Conservation (phyloP, 2,888 invertebrate species). For the Chrysopilus asiliformis region DNA sequence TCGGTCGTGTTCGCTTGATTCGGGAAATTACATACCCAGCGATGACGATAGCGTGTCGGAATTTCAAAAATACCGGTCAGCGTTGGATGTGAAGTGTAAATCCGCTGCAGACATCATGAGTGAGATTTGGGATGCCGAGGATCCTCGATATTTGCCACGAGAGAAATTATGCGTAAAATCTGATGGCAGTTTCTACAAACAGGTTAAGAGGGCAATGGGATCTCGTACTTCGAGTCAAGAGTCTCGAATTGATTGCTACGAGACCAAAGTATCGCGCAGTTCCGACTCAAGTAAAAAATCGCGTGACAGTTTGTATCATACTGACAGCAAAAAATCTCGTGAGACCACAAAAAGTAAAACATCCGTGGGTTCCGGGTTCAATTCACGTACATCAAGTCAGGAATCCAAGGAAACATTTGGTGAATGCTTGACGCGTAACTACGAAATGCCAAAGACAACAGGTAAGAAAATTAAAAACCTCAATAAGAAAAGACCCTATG, state of each 20-base stretch:
- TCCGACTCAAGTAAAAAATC: conserved; percentile 53
- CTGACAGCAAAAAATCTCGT: conserved; percentile 50
- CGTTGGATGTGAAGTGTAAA: conserved; percentile 48
- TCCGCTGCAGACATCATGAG: conserved; percentile 56
- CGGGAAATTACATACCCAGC: conserved; percentile 62
- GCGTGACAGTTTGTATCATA: conserved; percentile 49
- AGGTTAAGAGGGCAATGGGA: conserved; percentile 47
- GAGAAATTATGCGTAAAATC: conserved; percentile 59
- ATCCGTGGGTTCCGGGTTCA: conserved; percentile 43
- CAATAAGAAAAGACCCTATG: conserved; percentile 31
- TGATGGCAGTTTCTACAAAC: conserved; percentile 58
- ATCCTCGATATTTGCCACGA: conserved; percentile 57
- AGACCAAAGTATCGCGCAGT: conserved; percentile 50
- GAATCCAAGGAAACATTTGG: conserved; percentile 40
- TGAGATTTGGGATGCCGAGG: conserved; percentile 66
- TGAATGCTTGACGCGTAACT: conserved; percentile 36
- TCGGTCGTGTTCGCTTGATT: conserved; percentile 61
- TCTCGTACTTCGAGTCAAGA: conserved; percentile 57
- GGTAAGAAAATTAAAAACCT: conserved; percentile 33
- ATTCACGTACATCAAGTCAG: conserved; percentile 51
- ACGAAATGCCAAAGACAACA: conserved; percentile 37
- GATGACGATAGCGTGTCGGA: conserved; percentile 53
- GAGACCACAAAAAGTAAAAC: conserved; percentile 50
- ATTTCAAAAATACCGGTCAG: conserved; percentile 43
- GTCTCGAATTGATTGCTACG: conserved; percentile 55